phyloP scores from a whole-genome alignment of 2,888 invertebrate species.

The Agapetus fuscipes region DNA sequence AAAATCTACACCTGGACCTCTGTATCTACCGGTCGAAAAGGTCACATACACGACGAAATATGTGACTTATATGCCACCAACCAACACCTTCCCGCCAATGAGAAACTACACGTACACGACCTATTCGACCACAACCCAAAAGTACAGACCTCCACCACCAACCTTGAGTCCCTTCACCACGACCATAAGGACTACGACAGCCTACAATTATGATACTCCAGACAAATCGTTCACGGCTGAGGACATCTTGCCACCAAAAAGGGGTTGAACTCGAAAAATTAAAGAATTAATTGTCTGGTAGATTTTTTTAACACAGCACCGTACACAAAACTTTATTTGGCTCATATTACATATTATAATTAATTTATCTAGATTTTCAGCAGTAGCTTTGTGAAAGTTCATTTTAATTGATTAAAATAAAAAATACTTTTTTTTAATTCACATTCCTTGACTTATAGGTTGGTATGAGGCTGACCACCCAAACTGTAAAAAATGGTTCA shows the following conservation, averaged over 20 bases:
- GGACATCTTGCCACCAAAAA: neutral
- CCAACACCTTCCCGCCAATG: conserved; percentile 11
- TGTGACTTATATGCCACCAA: conserved; percentile 7
- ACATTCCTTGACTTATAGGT: too few species aligned
- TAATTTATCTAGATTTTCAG: conserved; percentile 3
- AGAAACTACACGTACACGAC: conserved; percentile 6
- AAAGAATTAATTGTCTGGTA: neutral
- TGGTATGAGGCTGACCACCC: too few species aligned
- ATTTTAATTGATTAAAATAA: too few species aligned
- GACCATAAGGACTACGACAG: conserved; percentile 5
- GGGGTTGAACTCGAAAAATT: neutral
- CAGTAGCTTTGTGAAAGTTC: too few species aligned
- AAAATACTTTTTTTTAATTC: too few species aligned
- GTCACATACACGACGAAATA: neutral
- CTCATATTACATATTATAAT: conserved; percentile 1
- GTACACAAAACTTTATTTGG: conserved; percentile 1
- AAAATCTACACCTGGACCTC: conserved; percentile 11
- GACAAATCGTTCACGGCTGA: conserved; percentile 1
- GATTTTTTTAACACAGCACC: conserved; percentile 2
- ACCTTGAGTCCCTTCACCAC: conserved; percentile 10
- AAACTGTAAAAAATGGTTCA: too few species aligned
- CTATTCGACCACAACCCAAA: conserved; percentile 6
- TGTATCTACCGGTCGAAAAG: neutral
- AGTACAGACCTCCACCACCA: conserved; percentile 6
- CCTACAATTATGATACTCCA: conserved; percentile 9